Base-by-base conservation (phyloP, 2,113 vertebrate genomes). In the Motacilla alba region DNA sequence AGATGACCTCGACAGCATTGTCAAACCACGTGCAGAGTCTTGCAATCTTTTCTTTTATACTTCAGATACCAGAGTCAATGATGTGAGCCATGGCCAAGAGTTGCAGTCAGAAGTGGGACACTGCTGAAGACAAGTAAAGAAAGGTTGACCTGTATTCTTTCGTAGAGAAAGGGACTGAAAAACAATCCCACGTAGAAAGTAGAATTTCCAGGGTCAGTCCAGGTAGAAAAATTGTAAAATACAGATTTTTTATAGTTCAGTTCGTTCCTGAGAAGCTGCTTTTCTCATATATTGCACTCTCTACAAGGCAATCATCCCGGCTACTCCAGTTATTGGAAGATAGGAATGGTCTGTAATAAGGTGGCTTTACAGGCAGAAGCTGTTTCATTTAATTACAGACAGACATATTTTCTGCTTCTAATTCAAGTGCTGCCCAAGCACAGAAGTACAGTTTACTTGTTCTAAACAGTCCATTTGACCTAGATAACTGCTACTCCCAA, bases 391-490 rank as follows among this genome's bases (percentile, higher is more conserved):
- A 93, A 68, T 93, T 75, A 83, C 30, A 91, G 30, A 50, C 47
- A 67, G 8, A 86, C 28, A 9, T 77, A 70, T 55, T 59, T 83
- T 90, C 64, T 8, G 11, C 64, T 28, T 90, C 64, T 67, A 67
- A 90, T 88, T 94, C 82, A 83, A 86, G 81, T 83, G 52, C 31
- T 78, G 33, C n/a, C 59, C 56, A 83, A 81, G n/a, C 73, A 56
- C 44, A 81, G 37, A 72, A 94, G 28, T 83, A 70, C 68, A 83
- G 39, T 70, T 76, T 78, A 52, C 55, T 49, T 63, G 30, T 68
- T 87, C 89, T 64, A 88, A 87, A 75, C 72, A 92, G 52, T 24
- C 56, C 44, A 16, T 86, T 88, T 96, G 93, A 94, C 93, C 91
- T 75, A 92, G 60, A 87, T 82, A 91, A 76, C 53, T 78, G 77